A percentile compares a stretch with the other conserved stretches of the same genome.
Conservation (phyloP, 2,888 invertebrate species). For the Galeruca laticollis region DNA sequence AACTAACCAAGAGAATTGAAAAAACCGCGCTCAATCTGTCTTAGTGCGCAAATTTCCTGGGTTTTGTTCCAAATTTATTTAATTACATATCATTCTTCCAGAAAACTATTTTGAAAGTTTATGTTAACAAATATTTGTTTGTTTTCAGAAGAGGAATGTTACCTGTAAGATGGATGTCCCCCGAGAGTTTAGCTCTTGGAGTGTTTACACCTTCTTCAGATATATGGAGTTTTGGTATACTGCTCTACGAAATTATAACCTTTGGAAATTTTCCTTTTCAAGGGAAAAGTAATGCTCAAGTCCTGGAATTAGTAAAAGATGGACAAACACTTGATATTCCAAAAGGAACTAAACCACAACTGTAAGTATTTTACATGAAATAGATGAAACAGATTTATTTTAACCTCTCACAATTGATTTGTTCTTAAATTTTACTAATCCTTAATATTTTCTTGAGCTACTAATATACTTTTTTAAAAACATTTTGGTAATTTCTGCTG, state of each 20-base stretch:
- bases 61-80: no score
- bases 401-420: no score
- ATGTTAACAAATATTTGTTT: not conserved
- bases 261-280: conserved; percentile 93
- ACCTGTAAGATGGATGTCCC: conserved; percentile 83
- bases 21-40: no score
- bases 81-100: no score
- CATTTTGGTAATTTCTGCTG: no score
- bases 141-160: conserved; percentile 38
- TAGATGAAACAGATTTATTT: no score
- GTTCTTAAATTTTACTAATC: no score
- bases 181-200: conserved; percentile 85
- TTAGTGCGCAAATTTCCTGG: no score
- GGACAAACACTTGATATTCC: conserved; percentile 83
- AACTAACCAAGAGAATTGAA: no score
- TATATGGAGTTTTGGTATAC: conserved; percentile 91
- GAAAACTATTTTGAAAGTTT: no score
- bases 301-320: conserved; percentile 81
- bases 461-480: no score
- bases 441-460: no score
- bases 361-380: conserved; percentile 78
- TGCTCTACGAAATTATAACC: conserved; percentile 89
- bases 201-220: conserved; percentile 89
- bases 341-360: conserved; percentile 79
- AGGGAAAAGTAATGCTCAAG: conserved; percentile 87